Base-by-base conservation (phyloP, 2,113 vertebrate genomes). In the Miniopterus natalensis region DNA sequence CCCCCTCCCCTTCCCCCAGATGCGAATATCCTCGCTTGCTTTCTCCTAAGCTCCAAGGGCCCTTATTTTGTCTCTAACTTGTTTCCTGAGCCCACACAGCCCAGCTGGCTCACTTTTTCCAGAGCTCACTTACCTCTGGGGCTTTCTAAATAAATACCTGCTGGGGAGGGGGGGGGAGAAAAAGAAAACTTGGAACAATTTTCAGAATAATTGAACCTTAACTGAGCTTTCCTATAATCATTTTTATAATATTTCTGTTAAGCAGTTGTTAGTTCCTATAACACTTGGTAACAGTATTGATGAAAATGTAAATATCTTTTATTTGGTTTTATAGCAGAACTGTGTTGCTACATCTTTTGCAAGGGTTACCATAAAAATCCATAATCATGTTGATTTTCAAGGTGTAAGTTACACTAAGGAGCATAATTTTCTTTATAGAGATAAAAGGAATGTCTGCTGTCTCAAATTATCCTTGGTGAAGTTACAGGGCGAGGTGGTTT, bases 401-500 rank as follows among this genome's bases (percentile, higher is more conserved):
- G 21, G 25, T 61, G 49, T 70, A 74, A 73, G 13, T 97, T 90
- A 87, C 23, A 57, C 51, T 70, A 21, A 90, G 29, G 25, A 80
- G 27, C 6, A 51, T 63, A 45, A 66, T 68, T 91, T 95, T 83
- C 77, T 93, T 88, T 80, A 51, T 9, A 92, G 3, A 77, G 31
- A 51, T 90, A 63, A 68, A 93, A 88, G 25, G 25, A 89, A 59
- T 65, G 7, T 61, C 71, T 93, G 49, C 21, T 70, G 3, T 49
- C 11, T 92, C 45, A 75, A 42, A 21, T 71, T 94, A 84, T 71
- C 96, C 25, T 61, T 92, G 47, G 59, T 68, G 70, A 95, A 73
- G 36, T 77, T 85, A 65, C 53, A 79, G 23, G 14, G 61, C 53
- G 14, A 80, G 12, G 3, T 36, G 36, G 42, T 47, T 47, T 8